Evolutionary conservation across 2,797 vertebrate species (phyloP).

Genomic region (Hydrocynus forskahlii): DNA sequence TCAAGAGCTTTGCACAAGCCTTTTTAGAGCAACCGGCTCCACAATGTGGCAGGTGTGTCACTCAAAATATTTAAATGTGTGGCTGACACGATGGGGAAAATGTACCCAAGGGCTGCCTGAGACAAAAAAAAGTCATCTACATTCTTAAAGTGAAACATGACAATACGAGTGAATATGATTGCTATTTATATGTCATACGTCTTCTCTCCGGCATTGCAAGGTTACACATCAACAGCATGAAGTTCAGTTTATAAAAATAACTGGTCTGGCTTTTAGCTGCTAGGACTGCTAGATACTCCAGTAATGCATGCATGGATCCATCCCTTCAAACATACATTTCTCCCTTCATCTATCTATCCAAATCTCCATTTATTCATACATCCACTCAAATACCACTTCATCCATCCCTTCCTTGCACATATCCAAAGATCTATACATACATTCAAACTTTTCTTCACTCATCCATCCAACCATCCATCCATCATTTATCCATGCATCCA

Average conservation of each 20-base stretch:
- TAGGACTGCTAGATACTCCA: not conserved
- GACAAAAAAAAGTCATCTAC: conserved; percentile 12
- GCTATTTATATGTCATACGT: not conserved
- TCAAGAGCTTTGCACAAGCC: conserved; percentile 34
- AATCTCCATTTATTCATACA: not conserved
- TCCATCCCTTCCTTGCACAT: not conserved
- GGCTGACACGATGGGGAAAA: conserved; percentile 28
- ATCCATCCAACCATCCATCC: too few species aligned
- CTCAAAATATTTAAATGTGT: conserved; percentile 34
- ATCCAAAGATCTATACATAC: not conserved
- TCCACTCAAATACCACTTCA: not conserved
- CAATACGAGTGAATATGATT: not conserved
- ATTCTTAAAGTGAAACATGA: not conserved
- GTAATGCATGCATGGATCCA: not conserved
- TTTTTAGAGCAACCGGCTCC: conserved; percentile 6
- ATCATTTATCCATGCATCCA: too few species aligned
- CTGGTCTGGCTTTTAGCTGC: not conserved
- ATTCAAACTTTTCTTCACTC: not conserved
- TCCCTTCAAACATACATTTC: not conserved
- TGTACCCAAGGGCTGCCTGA: not conserved
- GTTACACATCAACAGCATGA: not conserved
- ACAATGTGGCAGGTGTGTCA: conserved; percentile 37
- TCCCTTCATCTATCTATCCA: not conserved
- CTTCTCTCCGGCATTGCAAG: not conserved
- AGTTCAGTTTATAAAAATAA: not conserved